Conservation (phyloP, 2,888 invertebrate genomes). For the Phalera bucephala region DNA sequence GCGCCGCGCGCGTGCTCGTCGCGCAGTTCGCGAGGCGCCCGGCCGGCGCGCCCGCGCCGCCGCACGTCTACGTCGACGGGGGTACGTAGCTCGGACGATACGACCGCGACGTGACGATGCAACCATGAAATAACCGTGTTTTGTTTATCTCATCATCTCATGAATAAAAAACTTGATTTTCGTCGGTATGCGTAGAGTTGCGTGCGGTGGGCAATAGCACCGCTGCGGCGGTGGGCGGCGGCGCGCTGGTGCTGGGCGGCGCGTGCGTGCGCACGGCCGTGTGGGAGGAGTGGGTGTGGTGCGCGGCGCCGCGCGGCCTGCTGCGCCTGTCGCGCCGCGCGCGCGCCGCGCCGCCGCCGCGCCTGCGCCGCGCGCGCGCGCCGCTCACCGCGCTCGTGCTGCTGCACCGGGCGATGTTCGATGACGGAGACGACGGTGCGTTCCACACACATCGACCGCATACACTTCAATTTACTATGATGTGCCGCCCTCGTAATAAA, state of each 20-base stretch:
- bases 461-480: too few species aligned
- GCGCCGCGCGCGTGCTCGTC: constrained; percentile 80
- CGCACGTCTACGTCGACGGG: constrained; percentile 18
- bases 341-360: constrained; percentile 3
- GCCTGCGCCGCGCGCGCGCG: constrained; percentile 14
- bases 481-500: too few species aligned
- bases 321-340: constrained; percentile 46
- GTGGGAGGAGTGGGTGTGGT: constrained; percentile 69
- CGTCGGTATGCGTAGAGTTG: constrained; percentile 14
- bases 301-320: constrained; percentile 56
- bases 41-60: constrained; percentile 16
- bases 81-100: constrained; percentile 4
- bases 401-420: constrained; percentile 43
- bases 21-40: constrained; percentile 45
- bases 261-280: constrained; percentile 49
- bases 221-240: constrained; percentile 11
- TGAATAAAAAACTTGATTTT: too few species aligned
- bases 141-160: too few species aligned
- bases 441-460: neutral
- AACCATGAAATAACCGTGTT: too few species aligned
- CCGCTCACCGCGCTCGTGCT: constrained; percentile 44
- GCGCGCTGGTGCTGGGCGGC: constrained; percentile 13
- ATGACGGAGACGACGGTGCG: constrained; percentile 22
- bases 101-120: neutral
- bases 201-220: constrained; percentile 7